phyloP scores from a whole-genome alignment of 2,797 vertebrate genomes.

The Myripristis jacobus region DNA sequence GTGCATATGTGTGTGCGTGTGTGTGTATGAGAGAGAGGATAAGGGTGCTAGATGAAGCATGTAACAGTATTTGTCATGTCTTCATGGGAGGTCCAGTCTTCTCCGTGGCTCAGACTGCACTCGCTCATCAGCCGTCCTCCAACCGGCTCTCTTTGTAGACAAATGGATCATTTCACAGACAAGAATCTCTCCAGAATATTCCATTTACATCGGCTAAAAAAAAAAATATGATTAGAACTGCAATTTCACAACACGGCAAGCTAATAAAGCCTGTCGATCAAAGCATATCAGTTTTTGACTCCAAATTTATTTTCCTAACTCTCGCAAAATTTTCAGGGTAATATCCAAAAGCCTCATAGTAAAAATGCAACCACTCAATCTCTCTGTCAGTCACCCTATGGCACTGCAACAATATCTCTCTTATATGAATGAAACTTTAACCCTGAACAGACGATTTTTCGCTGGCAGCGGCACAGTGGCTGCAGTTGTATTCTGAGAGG shows the following conservation, averaged over 20 bases:
- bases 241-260: slow-evolving; percentile 52
- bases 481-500: slow-evolving; percentile 51
- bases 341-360: slow-evolving; percentile 47
- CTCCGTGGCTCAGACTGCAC: slow-evolving; percentile 47
- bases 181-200: slow-evolving; percentile 50
- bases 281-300: slow-evolving; percentile 44
- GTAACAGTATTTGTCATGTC: slow-evolving; percentile 79
- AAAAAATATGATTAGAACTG: slow-evolving; percentile 47
- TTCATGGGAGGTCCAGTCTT: slow-evolving; percentile 69
- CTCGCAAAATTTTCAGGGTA: slow-evolving; percentile 38
- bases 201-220: slow-evolving; percentile 44
- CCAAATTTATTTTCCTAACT: slow-evolving; percentile 33
- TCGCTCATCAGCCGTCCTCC: slow-evolving; percentile 56
- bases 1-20: slow-evolving; percentile 19
- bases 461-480: slow-evolving; percentile 49
- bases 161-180: slow-evolving; percentile 66
- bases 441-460: slow-evolving; percentile 46
- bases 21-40: slow-evolving; percentile 30
- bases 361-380: slow-evolving; percentile 45
- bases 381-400: slow-evolving; percentile 45
- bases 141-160: slow-evolving; percentile 44
- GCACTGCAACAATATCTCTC: slow-evolving; percentile 56
- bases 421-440: slow-evolving; percentile 65
- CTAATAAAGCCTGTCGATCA: slow-evolving; percentile 49
- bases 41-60: slow-evolving; percentile 68